These are phyloP conservation scores for Pyrocoelia pectoralis DNA, from an alignment of 2,888 invertebrate genomes.

Conservation along the genomic window DNA sequence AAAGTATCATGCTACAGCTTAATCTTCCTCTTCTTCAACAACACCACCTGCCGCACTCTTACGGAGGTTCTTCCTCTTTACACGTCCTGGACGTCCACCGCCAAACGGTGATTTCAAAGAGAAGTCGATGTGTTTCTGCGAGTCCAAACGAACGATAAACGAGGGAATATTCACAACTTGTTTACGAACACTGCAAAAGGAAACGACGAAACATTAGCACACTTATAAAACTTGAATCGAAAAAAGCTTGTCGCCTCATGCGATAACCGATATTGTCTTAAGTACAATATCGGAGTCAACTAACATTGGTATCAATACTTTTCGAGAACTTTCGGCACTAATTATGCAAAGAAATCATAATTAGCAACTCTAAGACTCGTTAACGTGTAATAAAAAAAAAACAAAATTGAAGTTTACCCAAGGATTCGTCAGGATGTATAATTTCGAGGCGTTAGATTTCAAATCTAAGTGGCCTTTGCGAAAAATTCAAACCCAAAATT, in stretches of 20 bases:
- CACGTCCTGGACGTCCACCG: conserved; percentile 98
- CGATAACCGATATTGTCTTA: conserved; percentile 53
- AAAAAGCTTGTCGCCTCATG: conserved; percentile 54
- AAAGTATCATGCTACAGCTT: conserved; percentile 11
- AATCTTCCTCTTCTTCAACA: conserved; percentile 86
- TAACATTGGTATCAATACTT: conserved; percentile 58
- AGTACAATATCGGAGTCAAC: conserved; percentile 50
- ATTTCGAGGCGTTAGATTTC: conserved; percentile 53
- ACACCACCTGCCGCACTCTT: conserved; percentile 86
- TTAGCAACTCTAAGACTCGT: conserved; percentile 56
- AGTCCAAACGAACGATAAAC: conserved; percentile 95
- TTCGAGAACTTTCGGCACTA: conserved; percentile 59
- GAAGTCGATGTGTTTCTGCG: conserved; percentile 98
- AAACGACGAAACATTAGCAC: conserved; percentile 37
- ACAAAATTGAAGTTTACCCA: neutral
- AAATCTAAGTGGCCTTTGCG: conserved; percentile 79
- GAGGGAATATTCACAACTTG: conserved; percentile 99
- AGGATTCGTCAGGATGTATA: neutral
- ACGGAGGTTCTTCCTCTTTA: conserved; percentile 99
- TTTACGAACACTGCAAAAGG: conserved; percentile 88
- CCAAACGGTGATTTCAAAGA: conserved; percentile 98
- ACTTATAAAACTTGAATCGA: neutral
- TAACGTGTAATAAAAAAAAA: neutral
- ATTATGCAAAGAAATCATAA: conserved; percentile 42
- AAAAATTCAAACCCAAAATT: conserved; percentile 54